phyloP scores from a whole-genome alignment of 2,888 invertebrate genomes.

The Homarus gammarus region DNA sequence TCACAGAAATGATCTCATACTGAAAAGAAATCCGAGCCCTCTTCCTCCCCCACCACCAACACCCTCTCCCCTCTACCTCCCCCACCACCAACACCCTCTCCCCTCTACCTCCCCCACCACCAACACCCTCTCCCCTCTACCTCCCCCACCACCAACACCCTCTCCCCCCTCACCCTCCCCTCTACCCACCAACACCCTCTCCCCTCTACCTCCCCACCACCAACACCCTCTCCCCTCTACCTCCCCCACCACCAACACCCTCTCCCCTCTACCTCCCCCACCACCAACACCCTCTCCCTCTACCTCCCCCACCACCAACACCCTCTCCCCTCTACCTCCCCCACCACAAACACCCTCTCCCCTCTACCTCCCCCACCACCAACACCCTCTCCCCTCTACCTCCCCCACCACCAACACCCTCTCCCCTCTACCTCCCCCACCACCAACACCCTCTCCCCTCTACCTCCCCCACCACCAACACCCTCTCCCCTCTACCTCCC shows the following conservation, averaged over 20 bases:
- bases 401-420: background rate
- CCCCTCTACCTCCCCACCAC: too few species aligned
- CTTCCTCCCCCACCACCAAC: background rate
- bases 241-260: background rate
- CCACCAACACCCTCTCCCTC: background rate
- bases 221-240: too few species aligned
- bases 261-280: background rate
- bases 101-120: background rate
- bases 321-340: background rate
- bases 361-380: background rate
- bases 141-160: background rate
- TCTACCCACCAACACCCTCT: background rate
- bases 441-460: background rate
- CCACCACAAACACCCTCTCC: background rate
- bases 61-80: background rate
- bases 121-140: background rate
- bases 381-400: background rate
- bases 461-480: background rate
- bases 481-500: background rate
- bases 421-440: background rate
- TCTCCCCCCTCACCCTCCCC: background rate
- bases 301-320: background rate
- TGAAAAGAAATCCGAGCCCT: too few species aligned
- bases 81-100: background rate
- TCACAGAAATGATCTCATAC: too few species aligned